phyloP scores from a whole-genome alignment of 1,140 invertebrate genomes.

The Ctenoplectra terminalis region DNA sequence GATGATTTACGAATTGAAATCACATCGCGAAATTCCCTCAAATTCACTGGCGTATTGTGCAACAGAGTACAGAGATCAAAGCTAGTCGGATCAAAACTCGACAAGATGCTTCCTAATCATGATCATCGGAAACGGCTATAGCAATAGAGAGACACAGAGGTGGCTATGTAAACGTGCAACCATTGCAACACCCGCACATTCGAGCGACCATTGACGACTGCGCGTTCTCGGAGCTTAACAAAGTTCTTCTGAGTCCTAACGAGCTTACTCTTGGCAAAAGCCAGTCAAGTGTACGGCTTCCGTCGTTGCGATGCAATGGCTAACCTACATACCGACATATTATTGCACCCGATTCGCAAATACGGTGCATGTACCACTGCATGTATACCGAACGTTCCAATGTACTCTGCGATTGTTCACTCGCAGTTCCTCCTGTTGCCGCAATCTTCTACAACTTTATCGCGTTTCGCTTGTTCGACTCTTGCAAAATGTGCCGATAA shows the following conservation, averaged over 20 bases:
- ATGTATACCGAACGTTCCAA: background rate
- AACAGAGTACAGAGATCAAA: too few relatives aligned
- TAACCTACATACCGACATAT: slow-evolving; percentile 70
- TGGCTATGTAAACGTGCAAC: background rate
- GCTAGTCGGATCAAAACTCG: too few relatives aligned
- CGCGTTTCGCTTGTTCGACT: background rate
- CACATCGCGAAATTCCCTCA: too few relatives aligned
- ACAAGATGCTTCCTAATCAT: background rate
- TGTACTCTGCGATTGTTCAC: background rate
- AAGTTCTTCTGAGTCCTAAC: slow-evolving; percentile 70
- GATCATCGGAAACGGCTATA: background rate
- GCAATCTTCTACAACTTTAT: background rate
- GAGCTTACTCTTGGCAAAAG: slow-evolving; percentile 68
- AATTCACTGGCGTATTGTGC: background rate
- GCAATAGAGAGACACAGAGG: background rate
- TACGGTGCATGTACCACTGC: background rate
- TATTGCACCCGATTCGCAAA: slow-evolving; percentile 38
- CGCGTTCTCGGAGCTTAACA: slow-evolving; percentile 60
- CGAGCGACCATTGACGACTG: slow-evolving; percentile 35
- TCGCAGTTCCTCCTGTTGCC: background rate
- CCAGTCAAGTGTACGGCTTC: slow-evolving; percentile 68
- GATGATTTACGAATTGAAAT: too few relatives aligned
- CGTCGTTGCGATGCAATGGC: slow-evolving; percentile 58
- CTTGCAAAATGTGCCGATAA: background rate
- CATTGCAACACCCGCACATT: slow-evolving; percentile 3